A percentile compares a stretch with the other conserved stretches of the same genome.
These are phyloP conservation scores for Ramphastos sulfuratus DNA, from an alignment of 2,113 vertebrate genomes.

Conservation along the genomic window DNA sequence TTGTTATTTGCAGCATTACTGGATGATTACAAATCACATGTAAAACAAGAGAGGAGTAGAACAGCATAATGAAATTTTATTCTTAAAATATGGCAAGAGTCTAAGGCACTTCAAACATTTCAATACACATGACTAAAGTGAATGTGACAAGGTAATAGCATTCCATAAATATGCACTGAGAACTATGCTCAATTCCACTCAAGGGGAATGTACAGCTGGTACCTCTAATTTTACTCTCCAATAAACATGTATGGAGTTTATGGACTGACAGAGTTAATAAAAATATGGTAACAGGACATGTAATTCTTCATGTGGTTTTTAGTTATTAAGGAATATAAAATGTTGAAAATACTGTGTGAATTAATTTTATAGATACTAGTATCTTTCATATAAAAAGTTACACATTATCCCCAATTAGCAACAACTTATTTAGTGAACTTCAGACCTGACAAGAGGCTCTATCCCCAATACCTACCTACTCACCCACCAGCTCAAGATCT, in stretches of 20 bases:
- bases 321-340: constrained; percentile 82
- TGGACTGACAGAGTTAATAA: constrained; percentile 81
- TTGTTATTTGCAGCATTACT: background rate
- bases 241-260: constrained; percentile 63
- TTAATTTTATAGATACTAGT: constrained; percentile 86
- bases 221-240: constrained; percentile 68
- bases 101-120: constrained; percentile 91
- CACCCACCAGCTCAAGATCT: constrained; percentile 65
- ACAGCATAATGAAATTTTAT: constrained; percentile 83
- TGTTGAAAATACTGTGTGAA: constrained; percentile 87
- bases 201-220: constrained; percentile 65
- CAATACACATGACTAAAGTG: constrained; percentile 79
- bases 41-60: constrained; percentile 20
- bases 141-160: constrained; percentile 70
- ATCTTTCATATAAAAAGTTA: constrained; percentile 87
- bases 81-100: constrained; percentile 90
- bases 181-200: constrained; percentile 50
- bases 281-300: constrained; percentile 83
- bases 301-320: constrained; percentile 82
- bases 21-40: constrained; percentile 38
- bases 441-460: constrained; percentile 37
- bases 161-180: constrained; percentile 76
- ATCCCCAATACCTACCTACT: constrained; percentile 63
- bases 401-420: constrained; percentile 78
- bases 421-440: constrained; percentile 67